Percentiles rank a stretch among this genome's conserved stretches.
Evolutionary conservation across 1,140 invertebrate genomes (phyloP).

Genomic region (Apis mellifera): DNA sequence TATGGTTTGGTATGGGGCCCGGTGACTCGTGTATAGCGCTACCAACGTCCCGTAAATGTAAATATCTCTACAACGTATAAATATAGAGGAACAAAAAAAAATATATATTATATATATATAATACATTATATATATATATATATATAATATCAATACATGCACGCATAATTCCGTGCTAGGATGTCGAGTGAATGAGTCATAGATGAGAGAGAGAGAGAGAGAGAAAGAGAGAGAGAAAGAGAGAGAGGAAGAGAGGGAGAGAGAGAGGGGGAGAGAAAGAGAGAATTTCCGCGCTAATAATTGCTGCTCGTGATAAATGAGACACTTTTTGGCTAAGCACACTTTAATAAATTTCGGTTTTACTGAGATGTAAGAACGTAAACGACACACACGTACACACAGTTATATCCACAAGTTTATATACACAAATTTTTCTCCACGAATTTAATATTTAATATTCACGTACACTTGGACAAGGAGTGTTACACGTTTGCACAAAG

Average conservation of each 20-base stretch:
- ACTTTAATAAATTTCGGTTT: slow-evolving; percentile 54
- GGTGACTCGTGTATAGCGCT: slow-evolving; percentile 20
- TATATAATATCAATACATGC: slow-evolving; percentile 17
- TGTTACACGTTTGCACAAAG: slow-evolving; percentile 19
- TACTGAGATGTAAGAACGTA: slow-evolving; percentile 35
- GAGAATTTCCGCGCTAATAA: slow-evolving; percentile 62
- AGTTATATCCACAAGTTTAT: neutral
- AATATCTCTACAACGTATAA: slow-evolving; percentile 60
- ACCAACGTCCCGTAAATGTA: slow-evolving; percentile 60
- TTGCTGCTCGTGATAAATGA: slow-evolving; percentile 62
- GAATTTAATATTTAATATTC: neutral
- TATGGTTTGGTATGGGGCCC: neutral
- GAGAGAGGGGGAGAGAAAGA: neutral
- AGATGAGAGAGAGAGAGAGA: slow-evolving; percentile 16
- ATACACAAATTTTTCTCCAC: neutral
- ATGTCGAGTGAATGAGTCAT: slow-evolving; percentile 29
- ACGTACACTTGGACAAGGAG: neutral
- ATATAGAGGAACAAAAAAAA: slow-evolving; percentile 6
- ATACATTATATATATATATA: slow-evolving; percentile 38
- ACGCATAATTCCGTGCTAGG: slow-evolving; percentile 45
- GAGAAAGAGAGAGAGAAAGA: too few relatives aligned
- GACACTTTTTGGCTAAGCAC: slow-evolving; percentile 59
- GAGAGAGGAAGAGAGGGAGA: neutral
- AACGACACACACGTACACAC: neutral
- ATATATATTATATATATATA: too few relatives aligned